These are phyloP conservation scores for Lophius piscatorius DNA, from an alignment of 2,113 vertebrate genomes.

Conservation along the genomic window DNA sequence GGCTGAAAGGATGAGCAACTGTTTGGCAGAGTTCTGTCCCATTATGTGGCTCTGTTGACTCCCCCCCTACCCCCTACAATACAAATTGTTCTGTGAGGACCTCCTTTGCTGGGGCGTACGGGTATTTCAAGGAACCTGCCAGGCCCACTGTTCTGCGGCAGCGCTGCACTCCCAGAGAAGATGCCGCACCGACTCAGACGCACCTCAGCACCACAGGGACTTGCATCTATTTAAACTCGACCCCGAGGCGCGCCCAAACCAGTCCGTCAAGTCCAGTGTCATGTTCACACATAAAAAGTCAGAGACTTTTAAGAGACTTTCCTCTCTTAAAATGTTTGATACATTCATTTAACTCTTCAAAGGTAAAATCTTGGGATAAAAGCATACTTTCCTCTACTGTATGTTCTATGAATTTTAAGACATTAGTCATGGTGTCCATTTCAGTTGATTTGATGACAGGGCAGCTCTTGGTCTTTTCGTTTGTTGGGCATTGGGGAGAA, in stretches of 20 bases:
- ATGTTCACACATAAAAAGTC: slow-evolving; percentile 16
- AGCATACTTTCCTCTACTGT: neutral
- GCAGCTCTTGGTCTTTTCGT: no score
- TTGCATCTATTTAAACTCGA: no score
- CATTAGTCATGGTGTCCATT: neutral
- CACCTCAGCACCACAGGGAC: slow-evolving; percentile 7
- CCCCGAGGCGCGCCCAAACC: slow-evolving; percentile 4
- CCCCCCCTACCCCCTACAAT: slow-evolving; percentile 7
- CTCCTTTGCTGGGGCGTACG: slow-evolving; percentile 6
- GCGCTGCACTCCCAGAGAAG: slow-evolving; percentile 20
- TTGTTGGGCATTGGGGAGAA: no score
- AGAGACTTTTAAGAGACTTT: slow-evolving; percentile 1
- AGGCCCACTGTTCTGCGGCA: slow-evolving; percentile 10
- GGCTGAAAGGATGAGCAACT: slow-evolving; percentile 17
- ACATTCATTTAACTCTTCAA: neutral
- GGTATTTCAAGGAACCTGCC: slow-evolving; percentile 9
- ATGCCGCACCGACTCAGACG: slow-evolving; percentile 10
- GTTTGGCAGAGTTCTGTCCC: neutral
- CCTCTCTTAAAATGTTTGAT: neutral
- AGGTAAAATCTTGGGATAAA: slow-evolving; percentile 7
- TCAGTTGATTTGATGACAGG: no score
- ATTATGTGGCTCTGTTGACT: neutral
- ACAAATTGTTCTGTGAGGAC: slow-evolving; percentile 11
- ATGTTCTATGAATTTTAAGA: neutral
- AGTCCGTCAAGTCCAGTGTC: slow-evolving; percentile 12